Evolutionary conservation across 2,888 invertebrate species (phyloP).

Genomic region (Drosophila testacea): DNA sequence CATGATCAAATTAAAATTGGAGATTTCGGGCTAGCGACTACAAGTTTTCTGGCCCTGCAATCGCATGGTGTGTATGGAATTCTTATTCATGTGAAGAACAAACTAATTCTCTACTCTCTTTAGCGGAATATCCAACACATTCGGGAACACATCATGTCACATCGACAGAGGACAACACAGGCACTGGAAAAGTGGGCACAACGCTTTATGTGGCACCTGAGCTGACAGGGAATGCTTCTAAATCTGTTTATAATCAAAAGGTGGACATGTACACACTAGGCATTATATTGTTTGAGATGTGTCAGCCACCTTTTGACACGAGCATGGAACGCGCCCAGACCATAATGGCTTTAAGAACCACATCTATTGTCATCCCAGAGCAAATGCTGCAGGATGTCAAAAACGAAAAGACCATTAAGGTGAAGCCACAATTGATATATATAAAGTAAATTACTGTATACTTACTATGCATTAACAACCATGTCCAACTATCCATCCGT

Average conservation of each 20-base stretch:
- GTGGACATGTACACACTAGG: conserved; percentile 95
- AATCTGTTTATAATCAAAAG: conserved; percentile 94
- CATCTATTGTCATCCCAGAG: conserved; percentile 90
- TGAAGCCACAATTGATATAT: conserved; percentile 71
- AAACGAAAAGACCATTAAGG: conserved; percentile 86
- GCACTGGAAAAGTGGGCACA: conserved; percentile 96
- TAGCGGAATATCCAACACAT: conserved; percentile 59
- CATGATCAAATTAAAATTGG: conserved; percentile 98
- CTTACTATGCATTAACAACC: no score
- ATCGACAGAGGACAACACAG: conserved; percentile 82
- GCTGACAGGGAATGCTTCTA: conserved; percentile 89
- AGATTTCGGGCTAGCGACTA: conserved; percentile 98
- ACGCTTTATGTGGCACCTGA: conserved; percentile 98
- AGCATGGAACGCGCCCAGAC: conserved; percentile 95
- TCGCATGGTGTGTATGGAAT: conserved; percentile 62
- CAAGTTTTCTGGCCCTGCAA: conserved; percentile 87
- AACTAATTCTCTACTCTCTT: conserved; percentile 2
- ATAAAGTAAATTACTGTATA: no score
- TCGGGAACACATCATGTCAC: conserved; percentile 62
- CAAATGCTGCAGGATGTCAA: conserved; percentile 86
- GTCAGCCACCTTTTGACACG: conserved; percentile 92
- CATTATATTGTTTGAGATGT: conserved; percentile 98
- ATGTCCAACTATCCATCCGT: no score
- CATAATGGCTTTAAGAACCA: conserved; percentile 89
- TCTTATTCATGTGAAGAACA: rapidly evolving